Percentiles rank a stretch among this genome's conserved stretches.
These are phyloP conservation scores for Lumbricus terrestris DNA, from an alignment of 2,888 invertebrate genomes.

Conservation along the genomic window DNA sequence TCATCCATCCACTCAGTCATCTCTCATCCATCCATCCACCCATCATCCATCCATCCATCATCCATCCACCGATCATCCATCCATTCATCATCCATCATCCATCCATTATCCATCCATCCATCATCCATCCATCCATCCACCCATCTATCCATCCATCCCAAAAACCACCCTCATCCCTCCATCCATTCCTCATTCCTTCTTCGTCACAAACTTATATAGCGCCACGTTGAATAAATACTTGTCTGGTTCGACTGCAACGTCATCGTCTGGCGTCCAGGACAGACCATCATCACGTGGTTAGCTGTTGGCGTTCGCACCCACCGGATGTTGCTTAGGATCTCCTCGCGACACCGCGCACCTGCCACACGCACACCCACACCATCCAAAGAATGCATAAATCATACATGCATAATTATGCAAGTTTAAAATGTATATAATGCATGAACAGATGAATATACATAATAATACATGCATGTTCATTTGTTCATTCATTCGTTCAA, in stretches of 20 bases:
- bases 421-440: slow-evolving; percentile 24
- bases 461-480: too few relatives aligned
- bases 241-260: slow-evolving; percentile 24
- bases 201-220: neutral
- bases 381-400: too few relatives aligned
- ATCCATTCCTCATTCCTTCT: neutral
- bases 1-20: neutral
- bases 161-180: neutral
- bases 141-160: too few relatives aligned
- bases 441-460: neutral
- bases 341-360: slow-evolving; percentile 58
- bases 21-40: too few relatives aligned
- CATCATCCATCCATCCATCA: too few relatives aligned
- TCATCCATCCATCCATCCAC: too few relatives aligned
- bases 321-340: slow-evolving; percentile 54
- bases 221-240: slow-evolving; percentile 29
- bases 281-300: slow-evolving; percentile 47
- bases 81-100: neutral
- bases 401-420: too few relatives aligned
- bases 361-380: neutral
- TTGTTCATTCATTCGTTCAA: too few relatives aligned
- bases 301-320: slow-evolving; percentile 55
- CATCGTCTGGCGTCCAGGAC: slow-evolving; percentile 42
- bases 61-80: neutral
- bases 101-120: too few relatives aligned